These are phyloP conservation scores for Lineus longissimus DNA, from an alignment of 1,140 invertebrate genomes.

Conservation along the genomic window DNA sequence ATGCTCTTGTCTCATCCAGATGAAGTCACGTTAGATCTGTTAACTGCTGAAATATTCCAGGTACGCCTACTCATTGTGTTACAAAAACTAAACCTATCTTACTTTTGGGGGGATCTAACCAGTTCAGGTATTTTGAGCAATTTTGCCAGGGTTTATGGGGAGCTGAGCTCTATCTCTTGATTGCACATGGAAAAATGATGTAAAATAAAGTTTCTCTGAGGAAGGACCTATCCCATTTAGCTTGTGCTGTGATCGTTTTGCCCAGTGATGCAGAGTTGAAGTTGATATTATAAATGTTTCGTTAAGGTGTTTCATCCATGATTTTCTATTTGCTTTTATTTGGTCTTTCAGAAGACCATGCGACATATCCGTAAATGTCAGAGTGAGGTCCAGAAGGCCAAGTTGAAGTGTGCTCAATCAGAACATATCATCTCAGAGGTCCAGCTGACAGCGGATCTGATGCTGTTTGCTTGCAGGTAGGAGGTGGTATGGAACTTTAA, in stretches of 20 bases:
- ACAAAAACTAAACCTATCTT: too few relatives aligned
- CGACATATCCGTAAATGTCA: constrained; percentile 60
- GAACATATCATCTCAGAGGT: constrained; percentile 59
- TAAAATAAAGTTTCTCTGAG: neutral
- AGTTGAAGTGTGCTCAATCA: constrained; percentile 16
- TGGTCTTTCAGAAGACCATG: constrained; percentile 59
- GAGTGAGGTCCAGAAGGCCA: constrained; percentile 49
- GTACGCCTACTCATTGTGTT: too few relatives aligned
- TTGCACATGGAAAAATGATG: neutral
- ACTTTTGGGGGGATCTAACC: too few relatives aligned
- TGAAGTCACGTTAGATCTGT: constrained; percentile 61
- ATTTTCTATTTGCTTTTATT: constrained; percentile 9
- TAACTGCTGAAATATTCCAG: constrained; percentile 61
- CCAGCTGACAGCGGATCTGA: constrained; percentile 62
- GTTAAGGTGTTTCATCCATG: too few relatives aligned
- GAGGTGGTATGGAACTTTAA: neutral
- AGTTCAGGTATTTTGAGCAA: neutral
- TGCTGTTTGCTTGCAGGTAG: constrained; percentile 61
- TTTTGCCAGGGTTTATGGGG: neutral
- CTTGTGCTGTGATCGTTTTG: neutral
- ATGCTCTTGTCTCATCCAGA: constrained; percentile 64
- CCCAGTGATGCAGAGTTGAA: too few relatives aligned
- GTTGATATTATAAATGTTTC: too few relatives aligned
- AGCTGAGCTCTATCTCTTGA: neutral
- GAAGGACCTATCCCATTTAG: neutral